Base-by-base conservation (phyloP, 2,797 vertebrate genomes). In the Anguilla megastoma region DNA sequence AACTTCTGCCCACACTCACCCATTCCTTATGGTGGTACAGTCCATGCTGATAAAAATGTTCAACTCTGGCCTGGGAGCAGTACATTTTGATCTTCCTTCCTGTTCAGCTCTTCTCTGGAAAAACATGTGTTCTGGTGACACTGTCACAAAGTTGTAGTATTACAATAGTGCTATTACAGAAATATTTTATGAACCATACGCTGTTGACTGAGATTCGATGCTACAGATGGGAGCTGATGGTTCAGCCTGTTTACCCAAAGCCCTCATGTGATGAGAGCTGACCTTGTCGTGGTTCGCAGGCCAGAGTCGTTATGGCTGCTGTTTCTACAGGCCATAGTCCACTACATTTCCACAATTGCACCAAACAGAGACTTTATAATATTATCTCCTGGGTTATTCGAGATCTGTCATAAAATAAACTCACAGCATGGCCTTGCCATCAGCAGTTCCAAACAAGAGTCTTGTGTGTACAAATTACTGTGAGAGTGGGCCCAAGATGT, bases 41-140 rank as follows among this genome's bases (percentile, higher is more conserved):
- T 16, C 41, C 79, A n/a, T n/a, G 21, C 79, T 21, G 45, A 71
- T 69, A 8, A 80, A 50, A 91, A 85, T 80, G 54, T 41, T 33
- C 85, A 76, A 87, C 88, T 66, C 88, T 89, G 88, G 69, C 69
- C 69, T 87, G 36, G 45, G 74, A 41, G 36, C 33, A 82, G 79
- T 24, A n/a, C 18, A 50, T 33, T 36, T 12, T 36, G 30, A 80
- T 80, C 76, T 80, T 80, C 76, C 24, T 24, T 82, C 6, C 45
- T 50, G 79, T 48, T 18, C 36, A 45, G 16, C 18, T 48, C 36
- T 24, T 80, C 76, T 45, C 16, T 80, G 36, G 33, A 33, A 80
- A 80, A 21, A 41, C 36, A 80, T 9, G 24, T 1, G 16, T 1
- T 18, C 6, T 12, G 45, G 76, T 45, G 76, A 21, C 76, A 80